Percentiles rank a stretch among this genome's conserved stretches.
Conservation (phyloP, 1,140 invertebrate genomes). For the Sycophila sp. region DNA sequence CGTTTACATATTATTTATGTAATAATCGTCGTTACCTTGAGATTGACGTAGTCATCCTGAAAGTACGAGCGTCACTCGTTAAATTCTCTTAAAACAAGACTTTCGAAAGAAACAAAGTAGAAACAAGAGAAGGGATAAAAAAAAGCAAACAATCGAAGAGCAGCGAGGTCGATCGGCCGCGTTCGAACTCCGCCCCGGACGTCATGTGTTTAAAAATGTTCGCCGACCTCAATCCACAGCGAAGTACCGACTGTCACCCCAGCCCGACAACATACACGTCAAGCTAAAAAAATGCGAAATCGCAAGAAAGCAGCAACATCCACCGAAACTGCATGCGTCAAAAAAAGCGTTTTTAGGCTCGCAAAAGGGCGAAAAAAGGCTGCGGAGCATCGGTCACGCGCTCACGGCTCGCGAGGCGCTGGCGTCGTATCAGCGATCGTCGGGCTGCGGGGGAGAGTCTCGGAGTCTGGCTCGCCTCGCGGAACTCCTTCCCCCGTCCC, state of each 20-base stretch:
- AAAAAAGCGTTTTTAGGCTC: too few relatives aligned
- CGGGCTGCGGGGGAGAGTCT: too few relatives aligned
- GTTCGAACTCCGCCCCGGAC: conserved; percentile 24
- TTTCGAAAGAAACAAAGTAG: neutral
- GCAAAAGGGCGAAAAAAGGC: too few relatives aligned
- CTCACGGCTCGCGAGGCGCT: neutral
- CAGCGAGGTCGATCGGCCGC: neutral
- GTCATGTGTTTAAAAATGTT: conserved; percentile 34
- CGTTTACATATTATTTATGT: too few relatives aligned
- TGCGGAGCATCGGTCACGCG: neutral
- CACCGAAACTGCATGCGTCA: too few relatives aligned
- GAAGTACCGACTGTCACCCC: neutral
- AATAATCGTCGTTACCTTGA: too few relatives aligned
- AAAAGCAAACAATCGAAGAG: neutral
- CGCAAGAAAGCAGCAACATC: neutral
- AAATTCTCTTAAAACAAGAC: neutral
- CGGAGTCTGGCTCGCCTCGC: neutral
- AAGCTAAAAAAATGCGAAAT: too few relatives aligned
- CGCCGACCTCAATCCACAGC: neutral
- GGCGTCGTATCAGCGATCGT: neutral
- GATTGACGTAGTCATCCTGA: too few relatives aligned
- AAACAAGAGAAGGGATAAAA: neutral
- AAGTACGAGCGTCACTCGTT: too few relatives aligned
- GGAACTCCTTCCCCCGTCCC: neutral
- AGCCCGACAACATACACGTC: too few relatives aligned